A percentile compares a stretch with the other conserved stretches of the same genome.
These are phyloP conservation scores for Protophormia terraenovae DNA, from an alignment of 2,888 invertebrate genomes.

Conservation along the genomic window DNA sequence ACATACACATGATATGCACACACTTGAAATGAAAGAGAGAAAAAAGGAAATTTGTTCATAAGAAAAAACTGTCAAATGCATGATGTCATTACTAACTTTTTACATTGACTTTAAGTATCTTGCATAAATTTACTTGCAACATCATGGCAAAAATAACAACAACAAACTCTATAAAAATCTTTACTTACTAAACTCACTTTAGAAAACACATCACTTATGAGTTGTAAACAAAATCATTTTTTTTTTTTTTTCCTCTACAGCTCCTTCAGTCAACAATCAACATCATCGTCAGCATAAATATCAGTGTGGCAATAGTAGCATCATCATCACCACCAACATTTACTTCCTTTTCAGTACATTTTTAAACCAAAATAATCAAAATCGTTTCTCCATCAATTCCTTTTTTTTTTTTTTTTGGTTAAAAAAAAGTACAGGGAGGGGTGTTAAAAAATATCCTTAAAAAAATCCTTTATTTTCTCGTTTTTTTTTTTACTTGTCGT, in stretches of 20 bases:
- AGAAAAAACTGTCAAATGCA: constrained; percentile 67
- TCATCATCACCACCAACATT: constrained; percentile 16
- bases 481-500: neutral
- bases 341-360: neutral
- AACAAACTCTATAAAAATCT: constrained; percentile 22
- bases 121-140: constrained; percentile 57
- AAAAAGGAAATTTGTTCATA: neutral
- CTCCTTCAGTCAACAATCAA: constrained; percentile 38
- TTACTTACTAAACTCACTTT: constrained; percentile 5
- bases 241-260: neutral
- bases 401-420: neutral
- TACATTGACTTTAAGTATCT: constrained; percentile 64
- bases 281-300: constrained; percentile 37
- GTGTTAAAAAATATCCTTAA: neutral
- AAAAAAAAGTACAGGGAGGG: neutral
- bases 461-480: constrained; percentile 22
- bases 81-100: constrained; percentile 44
- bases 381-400: constrained; percentile 48
- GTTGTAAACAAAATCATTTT: constrained; percentile 65
- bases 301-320: constrained; percentile 21
- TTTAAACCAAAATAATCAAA: constrained; percentile 51
- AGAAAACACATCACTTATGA: constrained; percentile 47
- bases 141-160: neutral
- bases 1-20: neutral
- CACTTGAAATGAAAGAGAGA: neutral